Conservation (phyloP, 2,888 invertebrate species). For the Napeogenes sylphis region DNA sequence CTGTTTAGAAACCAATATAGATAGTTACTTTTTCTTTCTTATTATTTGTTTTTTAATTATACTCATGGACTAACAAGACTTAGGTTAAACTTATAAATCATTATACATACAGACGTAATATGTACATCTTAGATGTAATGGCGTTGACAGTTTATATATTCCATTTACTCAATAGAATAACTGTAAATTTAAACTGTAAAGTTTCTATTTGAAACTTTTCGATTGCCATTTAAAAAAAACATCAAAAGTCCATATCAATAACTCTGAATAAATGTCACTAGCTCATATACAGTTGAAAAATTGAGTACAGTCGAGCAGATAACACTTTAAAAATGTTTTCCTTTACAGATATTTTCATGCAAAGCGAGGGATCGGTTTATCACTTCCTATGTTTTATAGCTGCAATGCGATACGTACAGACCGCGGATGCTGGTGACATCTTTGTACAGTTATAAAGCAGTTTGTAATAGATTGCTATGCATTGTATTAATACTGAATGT, state of each 20-base stretch:
- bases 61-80: too few relatives aligned
- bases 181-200: too few relatives aligned
- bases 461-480: slow-evolving; percentile 1
- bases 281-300: background rate
- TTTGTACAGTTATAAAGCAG: slow-evolving; percentile 5
- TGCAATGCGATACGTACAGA: slow-evolving; percentile 19
- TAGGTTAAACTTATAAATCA: too few relatives aligned
- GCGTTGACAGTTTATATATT: too few relatives aligned
- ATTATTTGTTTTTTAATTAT: too few relatives aligned
- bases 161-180: too few relatives aligned
- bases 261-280: background rate
- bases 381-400: slow-evolving; percentile 18
- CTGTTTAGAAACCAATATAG: too few relatives aligned
- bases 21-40: too few relatives aligned
- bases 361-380: slow-evolving; percentile 14
- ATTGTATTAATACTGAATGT: background rate
- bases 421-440: slow-evolving; percentile 16
- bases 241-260: background rate
- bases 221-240: background rate
- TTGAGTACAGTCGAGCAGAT: background rate
- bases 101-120: too few relatives aligned
- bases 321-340: slow-evolving; percentile 2
- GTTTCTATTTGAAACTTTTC: too few relatives aligned
- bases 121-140: too few relatives aligned
- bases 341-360: slow-evolving; percentile 1